Evolutionary conservation across 2,888 invertebrate species (phyloP), one percentile per base, ranked within the genome.

Genomic region (Lycaena phlaeas): DNA sequence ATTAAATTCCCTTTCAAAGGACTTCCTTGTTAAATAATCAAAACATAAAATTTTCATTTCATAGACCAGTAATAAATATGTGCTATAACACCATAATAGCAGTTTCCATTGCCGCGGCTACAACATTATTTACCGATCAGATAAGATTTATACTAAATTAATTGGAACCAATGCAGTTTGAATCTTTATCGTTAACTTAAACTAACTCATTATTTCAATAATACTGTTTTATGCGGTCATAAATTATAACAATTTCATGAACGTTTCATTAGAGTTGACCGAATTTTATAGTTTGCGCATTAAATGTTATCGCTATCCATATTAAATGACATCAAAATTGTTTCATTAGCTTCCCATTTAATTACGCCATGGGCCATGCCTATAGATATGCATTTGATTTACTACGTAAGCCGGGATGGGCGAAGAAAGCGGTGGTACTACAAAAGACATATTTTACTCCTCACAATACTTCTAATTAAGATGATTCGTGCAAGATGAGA

Each of bases 401-500:
- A 81, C 68, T 61, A 59, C 61, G 57, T 54, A 53, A 14, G 38
- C 44, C 46, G 45, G 42, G 41, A 47, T 46, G 41, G 38, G 48
- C 44, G 44, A 52, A 49, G 53, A 49, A 44, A 53, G 54, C 54
- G 54, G 59, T 49, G 51, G 52, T 47, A 52, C 50, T 56, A 64
- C 66, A 64, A 68, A 67, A 64, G 68, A 53, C 62, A 72, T 79
- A 74, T 75, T 73, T 78, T 77, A 77, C 69, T 56, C 64, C 64
- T 61, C 60, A 82, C 79, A 81, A 81, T 79, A 70, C 75, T 76
- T 79, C 78, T 82, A 79, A 82, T 81, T 81, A 81, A 79, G 82
- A 78, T 78, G 76, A 76, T 73, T 73, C 77, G 74, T 74, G 72
- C 46, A 66, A 68, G 65, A 73, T 67, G 73, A 67, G 68, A 64